Evolutionary conservation across 2,113 vertebrate species (phyloP).

Genomic region (Pan paniscus): DNA sequence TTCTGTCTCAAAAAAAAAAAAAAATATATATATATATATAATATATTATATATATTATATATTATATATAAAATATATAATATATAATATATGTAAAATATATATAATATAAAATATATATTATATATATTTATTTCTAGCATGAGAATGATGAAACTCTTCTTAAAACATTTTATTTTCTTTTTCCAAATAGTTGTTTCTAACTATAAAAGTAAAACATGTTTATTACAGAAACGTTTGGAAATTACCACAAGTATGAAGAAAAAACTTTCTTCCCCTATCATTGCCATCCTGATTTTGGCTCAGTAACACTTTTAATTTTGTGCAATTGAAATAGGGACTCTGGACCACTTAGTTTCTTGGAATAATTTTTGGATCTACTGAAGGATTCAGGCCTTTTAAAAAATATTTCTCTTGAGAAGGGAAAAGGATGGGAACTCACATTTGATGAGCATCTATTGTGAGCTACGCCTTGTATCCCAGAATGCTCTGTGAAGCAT

Average conservation of each 20-base stretch:
- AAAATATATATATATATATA: no score
- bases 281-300: not conserved
- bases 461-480: not conserved
- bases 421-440: not conserved
- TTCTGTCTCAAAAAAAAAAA: no score
- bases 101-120: no score
- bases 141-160: not conserved
- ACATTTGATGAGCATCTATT: not conserved
- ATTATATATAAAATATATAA: no score
- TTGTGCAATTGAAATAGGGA: not conserved
- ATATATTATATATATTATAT: not conserved
- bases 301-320: not conserved
- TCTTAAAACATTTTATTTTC: conserved; percentile 40
- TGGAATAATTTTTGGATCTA: not conserved
- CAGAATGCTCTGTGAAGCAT: not conserved
- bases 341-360: not conserved
- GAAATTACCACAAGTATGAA: not conserved
- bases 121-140: not conserved
- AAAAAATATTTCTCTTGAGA: not conserved
- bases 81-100: no score
- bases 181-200: not conserved
- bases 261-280: not conserved
- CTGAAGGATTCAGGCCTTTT: not conserved
- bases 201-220: not conserved
- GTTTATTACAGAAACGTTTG: not conserved